phyloP scores from a whole-genome alignment of 1,140 invertebrate species.

The Drosophila arawakana region DNA sequence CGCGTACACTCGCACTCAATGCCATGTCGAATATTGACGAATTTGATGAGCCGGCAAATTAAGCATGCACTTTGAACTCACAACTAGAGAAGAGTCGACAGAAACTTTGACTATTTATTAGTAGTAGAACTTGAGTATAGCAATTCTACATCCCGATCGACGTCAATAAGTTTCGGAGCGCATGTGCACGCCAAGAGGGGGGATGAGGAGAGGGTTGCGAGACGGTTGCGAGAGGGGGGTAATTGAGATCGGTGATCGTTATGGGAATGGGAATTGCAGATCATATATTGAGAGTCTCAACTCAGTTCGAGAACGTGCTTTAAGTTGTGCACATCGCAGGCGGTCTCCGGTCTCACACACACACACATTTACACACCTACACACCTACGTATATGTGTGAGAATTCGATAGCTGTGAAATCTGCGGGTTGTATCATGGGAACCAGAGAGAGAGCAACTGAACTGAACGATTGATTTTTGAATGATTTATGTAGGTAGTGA shows the following conservation, averaged over 20 bases:
- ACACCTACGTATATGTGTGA: background rate
- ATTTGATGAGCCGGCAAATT: conserved; percentile 59
- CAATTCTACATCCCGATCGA: background rate
- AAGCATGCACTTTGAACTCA: conserved; percentile 71
- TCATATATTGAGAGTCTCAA: conserved; percentile 32
- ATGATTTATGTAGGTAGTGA: background rate
- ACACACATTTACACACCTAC: conserved; percentile 1
- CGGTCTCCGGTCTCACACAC: background rate
- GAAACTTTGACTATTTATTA: background rate
- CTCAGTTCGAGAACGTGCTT: conserved; percentile 71
- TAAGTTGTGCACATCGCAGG: conserved; percentile 61
- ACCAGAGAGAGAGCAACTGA: background rate
- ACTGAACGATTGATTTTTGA: background rate
- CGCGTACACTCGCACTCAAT: conserved; percentile 44
- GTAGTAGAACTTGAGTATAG: background rate
- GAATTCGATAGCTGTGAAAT: background rate
- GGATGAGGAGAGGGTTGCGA: conserved; percentile 23
- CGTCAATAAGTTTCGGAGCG: conserved; percentile 36
- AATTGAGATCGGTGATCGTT: background rate
- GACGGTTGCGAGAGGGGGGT: background rate
- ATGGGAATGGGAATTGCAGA: conserved; percentile 44
- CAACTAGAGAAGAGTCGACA: conserved; percentile 24
- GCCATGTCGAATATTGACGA: conserved; percentile 54
- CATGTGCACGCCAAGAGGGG: conserved; percentile 37
- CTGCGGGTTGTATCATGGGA: background rate